phyloP scores from a whole-genome alignment of 2,888 invertebrate genomes.

The Papilio demoleus region DNA sequence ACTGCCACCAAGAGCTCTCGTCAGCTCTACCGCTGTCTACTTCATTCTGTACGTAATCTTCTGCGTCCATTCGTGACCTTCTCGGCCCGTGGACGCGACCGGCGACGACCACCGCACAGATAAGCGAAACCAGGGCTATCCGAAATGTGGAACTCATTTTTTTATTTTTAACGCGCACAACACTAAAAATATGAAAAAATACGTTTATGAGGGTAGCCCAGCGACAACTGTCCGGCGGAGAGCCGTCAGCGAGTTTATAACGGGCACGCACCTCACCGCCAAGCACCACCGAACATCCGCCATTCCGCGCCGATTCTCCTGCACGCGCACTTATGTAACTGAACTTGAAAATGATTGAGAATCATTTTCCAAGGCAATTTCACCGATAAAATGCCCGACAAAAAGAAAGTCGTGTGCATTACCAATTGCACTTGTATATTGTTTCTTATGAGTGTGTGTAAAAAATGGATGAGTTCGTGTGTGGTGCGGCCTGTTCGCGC shows the following conservation, averaged over 20 bases:
- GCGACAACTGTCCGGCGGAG: conserved; percentile 75
- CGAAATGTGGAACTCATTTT: conserved; percentile 78
- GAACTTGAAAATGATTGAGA: conserved; percentile 83
- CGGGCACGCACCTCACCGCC: conserved; percentile 77
- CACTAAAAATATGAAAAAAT: conserved; percentile 71
- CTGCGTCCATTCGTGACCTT: conserved; percentile 75
- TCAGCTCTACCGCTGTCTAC: conserved; percentile 79
- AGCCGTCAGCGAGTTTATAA: conserved; percentile 79
- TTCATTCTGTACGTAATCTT: conserved; percentile 75
- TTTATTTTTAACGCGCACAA: conserved; percentile 66
- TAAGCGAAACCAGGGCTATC: conserved; percentile 74
- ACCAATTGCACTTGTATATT: conserved; percentile 59
- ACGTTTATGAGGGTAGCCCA: conserved; percentile 75
- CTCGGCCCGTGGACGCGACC: conserved; percentile 74
- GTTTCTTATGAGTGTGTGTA: conserved; percentile 58
- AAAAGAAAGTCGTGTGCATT: conserved; percentile 77
- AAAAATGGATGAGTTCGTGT: conserved; percentile 65
- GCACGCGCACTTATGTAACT: conserved; percentile 83
- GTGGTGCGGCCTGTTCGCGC: conserved; percentile 60
- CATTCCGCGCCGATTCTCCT: conserved; percentile 83
- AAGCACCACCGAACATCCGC: conserved; percentile 83
- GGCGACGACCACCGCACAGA: conserved; percentile 72
- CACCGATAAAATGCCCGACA: conserved; percentile 81
- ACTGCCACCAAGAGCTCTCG: conserved; percentile 80
- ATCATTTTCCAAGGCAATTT: conserved; percentile 83